Base-by-base conservation (phyloP, 2,797 vertebrate genomes). In the Poecilia wingei region DNA sequence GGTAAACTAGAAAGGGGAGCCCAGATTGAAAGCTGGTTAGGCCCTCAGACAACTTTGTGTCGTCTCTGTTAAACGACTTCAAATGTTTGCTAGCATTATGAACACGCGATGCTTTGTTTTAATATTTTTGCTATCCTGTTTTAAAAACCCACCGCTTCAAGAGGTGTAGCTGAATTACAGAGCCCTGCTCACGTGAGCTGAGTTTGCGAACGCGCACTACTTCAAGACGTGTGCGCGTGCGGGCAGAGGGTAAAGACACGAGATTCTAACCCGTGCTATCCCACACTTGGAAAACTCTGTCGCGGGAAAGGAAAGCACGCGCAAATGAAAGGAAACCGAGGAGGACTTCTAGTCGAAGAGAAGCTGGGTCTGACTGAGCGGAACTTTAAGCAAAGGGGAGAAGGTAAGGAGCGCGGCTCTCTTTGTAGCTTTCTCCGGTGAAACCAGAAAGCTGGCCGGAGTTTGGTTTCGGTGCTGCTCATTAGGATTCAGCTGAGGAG, bases 171-270 rank as follows among this genome's bases (percentile, higher is more conserved):
- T 74, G 4, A 41, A 4, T 13, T 14, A 12, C 47, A n/a, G 25
- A n/a, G 16, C n/a, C 46, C 14, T 41, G 28, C 33, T 28, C 45
- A 13, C 36, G 79, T 31, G 59, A 47, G 72, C 74, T 0, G 33
- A 45, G 51, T 28, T 75, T n/a, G 9, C 25, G 46, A 28, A 70
- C 4, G 55, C 92, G 95, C 88, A 93, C 87, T 94, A 90, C 93
- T 90, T 82, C 53, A 72, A 90, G 82, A 77, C 92, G 93, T 88
- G 88, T 93, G 86, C 88, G 80, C 87, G 70, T 41, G 69, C 10
- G 41, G 66, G 22, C 61, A 14, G 22, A 22, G 46, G 45, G 46
- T 43, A 28, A 61, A 61, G 39, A 74, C 39, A 1, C 45, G 53
- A 49, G 55, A 46, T 55, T 69, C 57, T 69, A 74, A 73, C n/a